A percentile compares a stretch with the other conserved stretches of the same genome.
Evolutionary conservation across 2,888 invertebrate genomes (phyloP).

Genomic region (Agrypnus murinus): DNA sequence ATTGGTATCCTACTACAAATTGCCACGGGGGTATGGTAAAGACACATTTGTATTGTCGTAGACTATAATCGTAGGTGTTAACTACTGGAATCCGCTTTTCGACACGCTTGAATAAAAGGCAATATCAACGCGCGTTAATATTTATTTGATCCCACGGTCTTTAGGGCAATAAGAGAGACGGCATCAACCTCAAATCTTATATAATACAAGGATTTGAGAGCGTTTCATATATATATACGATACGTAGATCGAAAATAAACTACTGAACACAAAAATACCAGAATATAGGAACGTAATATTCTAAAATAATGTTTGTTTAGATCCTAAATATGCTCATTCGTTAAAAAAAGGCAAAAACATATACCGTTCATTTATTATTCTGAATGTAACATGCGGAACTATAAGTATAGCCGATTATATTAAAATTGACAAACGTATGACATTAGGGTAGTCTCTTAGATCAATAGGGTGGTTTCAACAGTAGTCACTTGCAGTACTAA

Average conservation of each 20-base stretch:
- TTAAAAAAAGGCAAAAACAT: not conserved
- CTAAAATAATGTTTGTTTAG: too few species aligned
- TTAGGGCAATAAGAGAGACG: not conserved
- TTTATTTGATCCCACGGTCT: conserved; percentile 26
- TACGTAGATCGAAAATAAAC: conserved; percentile 31
- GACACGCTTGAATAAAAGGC: conserved; percentile 7
- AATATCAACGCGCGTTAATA: conserved; percentile 13
- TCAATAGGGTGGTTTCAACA: conserved; percentile 34
- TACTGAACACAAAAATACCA: conserved; percentile 30
- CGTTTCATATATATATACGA: conserved; percentile 27
- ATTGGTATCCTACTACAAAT: conserved; percentile 23
- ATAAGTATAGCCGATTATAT: conserved; percentile 40
- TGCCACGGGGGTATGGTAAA: conserved; percentile 1
- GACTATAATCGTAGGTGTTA: conserved; percentile 20
- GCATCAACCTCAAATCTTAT: conserved; percentile 2
- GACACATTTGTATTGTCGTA: not conserved
- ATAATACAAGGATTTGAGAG: conserved; percentile 31
- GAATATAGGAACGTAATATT: conserved; percentile 13
- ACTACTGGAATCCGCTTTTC: conserved; percentile 19
- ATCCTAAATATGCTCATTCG: too few species aligned
- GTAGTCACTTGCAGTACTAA: conserved; percentile 43
- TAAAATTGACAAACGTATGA: conserved; percentile 41
- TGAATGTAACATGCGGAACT: conserved; percentile 6
- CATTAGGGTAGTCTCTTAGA: conserved; percentile 37
- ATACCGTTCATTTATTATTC: not conserved